phyloP scores from a whole-genome alignment of 1,140 invertebrate genomes.

The Drosophila ohnishii region DNA sequence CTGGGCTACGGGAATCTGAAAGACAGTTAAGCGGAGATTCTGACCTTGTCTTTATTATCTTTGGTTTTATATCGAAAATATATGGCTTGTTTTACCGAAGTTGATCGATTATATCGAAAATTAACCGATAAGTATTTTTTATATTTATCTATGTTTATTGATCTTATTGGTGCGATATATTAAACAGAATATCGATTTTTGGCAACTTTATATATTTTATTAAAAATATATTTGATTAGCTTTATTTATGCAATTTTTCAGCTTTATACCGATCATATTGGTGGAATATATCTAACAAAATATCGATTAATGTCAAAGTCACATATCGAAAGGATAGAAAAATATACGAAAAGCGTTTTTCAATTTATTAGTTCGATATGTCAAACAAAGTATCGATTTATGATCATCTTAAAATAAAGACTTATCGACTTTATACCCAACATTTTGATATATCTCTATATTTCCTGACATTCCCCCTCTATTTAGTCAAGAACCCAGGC shows the following conservation, averaged over 20 bases:
- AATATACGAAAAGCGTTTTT: too few relatives aligned
- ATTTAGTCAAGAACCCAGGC: neutral
- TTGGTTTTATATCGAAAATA: neutral
- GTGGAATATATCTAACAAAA: neutral
- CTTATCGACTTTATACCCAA: neutral
- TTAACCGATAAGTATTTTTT: too few relatives aligned
- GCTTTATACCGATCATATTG: neutral
- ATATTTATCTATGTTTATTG: too few relatives aligned
- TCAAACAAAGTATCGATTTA: neutral
- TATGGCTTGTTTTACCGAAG: neutral
- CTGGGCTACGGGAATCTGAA: neutral
- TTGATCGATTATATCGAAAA: neutral
- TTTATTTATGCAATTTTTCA: too few relatives aligned
- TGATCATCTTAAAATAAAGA: neutral
- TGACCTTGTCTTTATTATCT: constrained; percentile 3
- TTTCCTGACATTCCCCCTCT: neutral
- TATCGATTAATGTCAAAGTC: neutral
- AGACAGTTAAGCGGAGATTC: neutral
- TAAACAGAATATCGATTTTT: too few relatives aligned
- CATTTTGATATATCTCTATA: neutral
- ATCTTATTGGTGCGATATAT: too few relatives aligned
- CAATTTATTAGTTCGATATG: too few relatives aligned
- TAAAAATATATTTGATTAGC: neutral
- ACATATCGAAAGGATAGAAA: too few relatives aligned
- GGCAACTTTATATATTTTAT: neutral